Percentiles rank a stretch among this genome's conserved stretches.
Evolutionary conservation across 2,113 vertebrate genomes (phyloP).

Genomic region (Butorides virescens): DNA sequence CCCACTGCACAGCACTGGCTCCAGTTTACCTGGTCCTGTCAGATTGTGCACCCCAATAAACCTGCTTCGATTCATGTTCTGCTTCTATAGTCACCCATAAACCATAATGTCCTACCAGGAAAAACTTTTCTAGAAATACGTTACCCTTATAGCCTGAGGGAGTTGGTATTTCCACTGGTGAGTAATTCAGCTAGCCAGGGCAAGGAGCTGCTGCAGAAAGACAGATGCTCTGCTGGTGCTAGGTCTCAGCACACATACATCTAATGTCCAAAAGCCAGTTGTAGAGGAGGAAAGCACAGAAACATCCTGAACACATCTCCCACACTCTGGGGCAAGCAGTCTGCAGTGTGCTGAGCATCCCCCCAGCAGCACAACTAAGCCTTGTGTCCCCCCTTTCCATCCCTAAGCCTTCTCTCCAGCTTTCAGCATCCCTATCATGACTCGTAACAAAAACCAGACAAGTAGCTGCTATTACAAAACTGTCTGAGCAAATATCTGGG

Average conservation of each 20-base stretch:
- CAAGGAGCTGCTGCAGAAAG: neutral
- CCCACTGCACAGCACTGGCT: neutral
- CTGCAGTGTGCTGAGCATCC: fast-evolving
- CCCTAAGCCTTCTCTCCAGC: neutral
- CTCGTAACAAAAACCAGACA: neutral
- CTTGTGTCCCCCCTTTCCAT: fast-evolving
- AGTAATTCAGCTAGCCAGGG: neutral
- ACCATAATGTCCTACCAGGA: neutral
- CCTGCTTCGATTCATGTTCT: fast-evolving
- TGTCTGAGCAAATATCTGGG: neutral
- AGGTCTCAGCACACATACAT: neutral
- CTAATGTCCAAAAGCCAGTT: neutral
- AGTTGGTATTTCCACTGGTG: neutral
- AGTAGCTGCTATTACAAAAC: neutral
- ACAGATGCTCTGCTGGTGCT: neutral
- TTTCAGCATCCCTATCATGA: neutral
- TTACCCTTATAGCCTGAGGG: neutral
- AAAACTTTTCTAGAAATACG: neutral
- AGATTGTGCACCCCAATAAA: neutral
- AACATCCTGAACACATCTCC: neutral
- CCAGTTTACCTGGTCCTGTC: neutral
- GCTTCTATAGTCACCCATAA: neutral
- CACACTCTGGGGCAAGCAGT: fast-evolving
- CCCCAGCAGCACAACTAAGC: neutral
- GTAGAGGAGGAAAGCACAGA: neutral